phyloP scores from a whole-genome alignment of 2,113 vertebrate genomes.

The Melospiza georgiana region DNA sequence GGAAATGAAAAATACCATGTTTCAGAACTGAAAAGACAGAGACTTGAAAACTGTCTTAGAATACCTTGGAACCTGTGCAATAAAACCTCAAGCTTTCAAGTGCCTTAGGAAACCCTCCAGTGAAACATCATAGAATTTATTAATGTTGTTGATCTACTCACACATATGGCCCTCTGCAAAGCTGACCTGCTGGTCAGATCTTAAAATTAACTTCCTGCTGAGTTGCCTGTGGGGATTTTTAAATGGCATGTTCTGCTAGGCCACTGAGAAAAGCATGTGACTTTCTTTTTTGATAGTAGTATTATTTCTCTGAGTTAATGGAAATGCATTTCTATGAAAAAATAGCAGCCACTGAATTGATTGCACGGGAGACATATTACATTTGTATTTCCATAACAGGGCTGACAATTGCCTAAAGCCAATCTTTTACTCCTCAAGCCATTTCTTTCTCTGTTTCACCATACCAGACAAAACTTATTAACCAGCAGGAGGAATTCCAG shows the following conservation, averaged over 20 bases:
- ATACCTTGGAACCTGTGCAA: not conserved
- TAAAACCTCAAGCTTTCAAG: not conserved
- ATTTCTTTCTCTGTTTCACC: constrained; percentile 78
- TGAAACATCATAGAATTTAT: not conserved
- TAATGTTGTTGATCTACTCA: not conserved
- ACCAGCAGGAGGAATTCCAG: constrained; percentile 80
- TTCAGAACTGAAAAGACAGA: not conserved
- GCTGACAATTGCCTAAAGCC: constrained; percentile 70
- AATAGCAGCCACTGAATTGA: not conserved
- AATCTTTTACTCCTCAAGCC: constrained; percentile 80
- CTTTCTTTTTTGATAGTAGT: constrained; percentile 47
- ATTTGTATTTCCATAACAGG: constrained; percentile 63
- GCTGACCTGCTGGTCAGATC: not conserved
- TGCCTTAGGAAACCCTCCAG: not conserved
- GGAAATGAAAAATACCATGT: not conserved
- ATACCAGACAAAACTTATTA: constrained; percentile 74
- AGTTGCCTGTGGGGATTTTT: not conserved
- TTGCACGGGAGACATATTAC: not conserved
- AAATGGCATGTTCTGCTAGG: not conserved
- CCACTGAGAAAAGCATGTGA: not conserved
- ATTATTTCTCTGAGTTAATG: not conserved
- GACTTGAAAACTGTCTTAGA: not conserved
- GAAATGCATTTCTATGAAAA: not conserved
- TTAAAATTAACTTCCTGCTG: not conserved
- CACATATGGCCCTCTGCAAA: not conserved